phyloP scores from a whole-genome alignment of 2,797 vertebrate genomes.

The Enteromius paludinosus region DNA sequence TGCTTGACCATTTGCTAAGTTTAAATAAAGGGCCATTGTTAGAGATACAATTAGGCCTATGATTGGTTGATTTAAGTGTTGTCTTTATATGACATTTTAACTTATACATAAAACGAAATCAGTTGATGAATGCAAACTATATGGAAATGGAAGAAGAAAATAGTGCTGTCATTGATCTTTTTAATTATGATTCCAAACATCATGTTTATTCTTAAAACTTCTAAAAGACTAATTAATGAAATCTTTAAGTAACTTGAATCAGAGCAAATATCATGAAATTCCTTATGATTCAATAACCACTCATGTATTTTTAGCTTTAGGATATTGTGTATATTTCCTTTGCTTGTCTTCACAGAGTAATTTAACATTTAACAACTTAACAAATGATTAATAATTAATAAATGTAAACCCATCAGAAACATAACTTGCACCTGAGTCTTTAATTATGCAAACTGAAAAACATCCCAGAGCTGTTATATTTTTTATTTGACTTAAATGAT shows the following conservation, averaged over 20 bases:
- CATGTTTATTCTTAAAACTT: neutral
- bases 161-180: neutral
- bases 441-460: conserved; percentile 46
- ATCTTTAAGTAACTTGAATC: neutral
- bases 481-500: conserved; percentile 42
- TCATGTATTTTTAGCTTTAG: neutral
- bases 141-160: neutral
- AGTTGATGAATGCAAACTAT: neutral
- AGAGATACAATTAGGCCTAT: neutral
- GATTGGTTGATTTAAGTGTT: neutral
- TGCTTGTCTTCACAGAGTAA: neutral
- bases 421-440: conserved; percentile 3
- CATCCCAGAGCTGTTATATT: conserved; percentile 23
- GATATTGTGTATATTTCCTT: neutral
- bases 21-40: neutral
- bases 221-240: neutral
- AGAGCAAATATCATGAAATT: neutral
- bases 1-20: neutral
- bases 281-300: neutral
- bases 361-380: neutral
- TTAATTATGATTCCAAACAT: neutral
- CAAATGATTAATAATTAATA: conserved; percentile 1
- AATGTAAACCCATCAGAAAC: neutral
- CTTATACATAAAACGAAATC: neutral
- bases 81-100: too few relatives aligned